Conservation (phyloP, 2,113 vertebrate genomes). For the Ctenomys sociabilis region DNA sequence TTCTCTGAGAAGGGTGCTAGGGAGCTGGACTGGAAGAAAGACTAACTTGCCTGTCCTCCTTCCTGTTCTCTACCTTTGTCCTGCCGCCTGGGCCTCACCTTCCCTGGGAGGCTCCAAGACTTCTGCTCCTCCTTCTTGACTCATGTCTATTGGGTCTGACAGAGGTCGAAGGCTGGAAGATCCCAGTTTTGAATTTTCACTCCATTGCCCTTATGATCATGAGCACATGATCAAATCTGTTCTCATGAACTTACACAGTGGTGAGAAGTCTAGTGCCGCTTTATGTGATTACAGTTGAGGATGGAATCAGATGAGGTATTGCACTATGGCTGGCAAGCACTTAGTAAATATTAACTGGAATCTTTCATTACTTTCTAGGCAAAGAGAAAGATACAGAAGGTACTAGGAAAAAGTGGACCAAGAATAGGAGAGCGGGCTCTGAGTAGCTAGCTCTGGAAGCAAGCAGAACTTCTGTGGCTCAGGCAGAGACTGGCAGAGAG, state of each 20-base stretch:
- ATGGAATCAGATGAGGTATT: neutral
- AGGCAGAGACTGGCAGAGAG: neutral
- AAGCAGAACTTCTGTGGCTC: neutral
- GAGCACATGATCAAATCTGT: neutral
- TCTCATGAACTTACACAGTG: neutral
- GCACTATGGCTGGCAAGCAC: neutral
- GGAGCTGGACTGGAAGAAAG: neutral
- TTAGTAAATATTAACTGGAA: neutral
- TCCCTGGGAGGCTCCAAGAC: neutral
- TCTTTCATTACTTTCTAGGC: neutral
- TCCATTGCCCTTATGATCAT: neutral
- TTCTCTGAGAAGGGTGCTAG: neutral
- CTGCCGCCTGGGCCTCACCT: neutral
- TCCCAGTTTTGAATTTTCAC: neutral
- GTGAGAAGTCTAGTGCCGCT: neutral
- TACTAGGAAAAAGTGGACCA: neutral
- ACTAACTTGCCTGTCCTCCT: too few relatives aligned
- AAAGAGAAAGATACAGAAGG: neutral
- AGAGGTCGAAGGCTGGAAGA: neutral
- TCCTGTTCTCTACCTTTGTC: neutral
- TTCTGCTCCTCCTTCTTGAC: neutral
- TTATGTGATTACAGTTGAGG: neutral
- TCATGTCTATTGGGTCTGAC: neutral
- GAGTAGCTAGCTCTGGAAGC: neutral
- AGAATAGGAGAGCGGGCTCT: neutral